Evolutionary conservation across 2,113 vertebrate genomes (phyloP).

Genomic region (Ceyx margarethae): DNA sequence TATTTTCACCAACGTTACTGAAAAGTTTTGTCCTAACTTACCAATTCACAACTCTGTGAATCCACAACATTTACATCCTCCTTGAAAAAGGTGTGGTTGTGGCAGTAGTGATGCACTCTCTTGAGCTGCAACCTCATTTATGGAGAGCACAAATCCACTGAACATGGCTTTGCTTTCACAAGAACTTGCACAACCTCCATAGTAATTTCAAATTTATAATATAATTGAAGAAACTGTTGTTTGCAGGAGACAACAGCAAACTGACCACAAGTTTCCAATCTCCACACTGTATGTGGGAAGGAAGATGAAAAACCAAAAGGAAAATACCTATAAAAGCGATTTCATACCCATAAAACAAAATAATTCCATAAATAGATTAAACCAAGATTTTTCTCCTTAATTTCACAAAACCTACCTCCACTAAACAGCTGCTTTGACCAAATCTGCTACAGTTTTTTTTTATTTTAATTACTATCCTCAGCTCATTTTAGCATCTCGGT

Average conservation of each 20-base stretch:
- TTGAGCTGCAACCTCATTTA: neutral
- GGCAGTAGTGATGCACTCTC: neutral
- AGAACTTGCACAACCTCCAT: neutral
- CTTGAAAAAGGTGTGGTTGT: neutral
- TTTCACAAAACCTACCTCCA: neutral
- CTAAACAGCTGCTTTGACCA: neutral
- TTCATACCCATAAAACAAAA: neutral
- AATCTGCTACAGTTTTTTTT: neutral
- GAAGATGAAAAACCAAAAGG: neutral
- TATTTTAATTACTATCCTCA: neutral
- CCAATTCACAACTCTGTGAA: neutral
- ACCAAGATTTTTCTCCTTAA: neutral
- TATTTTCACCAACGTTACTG: neutral
- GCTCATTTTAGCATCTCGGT: neutral
- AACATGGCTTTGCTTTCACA: neutral
- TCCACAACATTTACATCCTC: neutral
- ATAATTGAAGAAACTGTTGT: neutral
- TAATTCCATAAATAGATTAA: neutral
- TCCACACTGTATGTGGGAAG: neutral
- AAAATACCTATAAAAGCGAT: neutral
- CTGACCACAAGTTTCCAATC: neutral
- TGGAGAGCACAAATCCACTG: neutral
- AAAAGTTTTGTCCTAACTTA: neutral
- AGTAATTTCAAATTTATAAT: neutral
- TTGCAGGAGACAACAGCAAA: neutral